Base-by-base conservation (phyloP, 2,113 vertebrate species). In the Bungarus multicinctus region DNA sequence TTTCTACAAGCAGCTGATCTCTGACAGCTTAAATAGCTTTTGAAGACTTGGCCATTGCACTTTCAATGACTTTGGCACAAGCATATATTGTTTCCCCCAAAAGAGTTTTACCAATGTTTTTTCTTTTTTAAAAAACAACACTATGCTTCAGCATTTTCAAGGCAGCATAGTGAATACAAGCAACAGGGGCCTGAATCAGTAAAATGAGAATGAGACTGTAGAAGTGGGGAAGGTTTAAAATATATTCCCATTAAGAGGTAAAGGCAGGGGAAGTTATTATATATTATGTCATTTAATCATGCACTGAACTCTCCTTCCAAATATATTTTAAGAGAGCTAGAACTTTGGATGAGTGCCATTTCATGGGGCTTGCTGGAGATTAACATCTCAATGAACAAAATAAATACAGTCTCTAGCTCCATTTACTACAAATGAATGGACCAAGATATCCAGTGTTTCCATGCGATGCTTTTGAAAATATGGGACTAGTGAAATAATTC, bases 381-480 rank as follows among this genome's bases (percentile, higher is more conserved):
- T 93, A 54, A 91, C n/a, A 87, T 90, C 81, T 94, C 90, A 92
- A 9, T 25, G 92, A 53, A 69, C 39, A 90, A 87, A 93, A 69
- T 34, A 94, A 95, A 89, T 57, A 88, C 11, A 93, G 92, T 93
- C 27, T 5, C 30, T 4, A 93, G 90, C 95, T 88, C 52, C 34
- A 90, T 90, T 92, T 89, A 58, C 20, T 9, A 2, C 52, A 93
- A 85, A 88, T 57, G 52, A 91, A 85, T 0, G 0, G 43, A 74
- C 58, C 53, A 52, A 22, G 58, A 88, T 60, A 89, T 54, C 69
- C 47, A 22, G 52, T n/a, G 93, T 91, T 93, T 81, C 52, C 90
- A 74, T 93, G 54, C 27, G n/a, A 52, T 92, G 60, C 93, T 54
- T 25, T 43, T 57, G 16, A 64, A 90, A 54, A 87, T 25, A 58